phyloP scores from a whole-genome alignment of 2,888 invertebrate species.

The Apodemia mormo region DNA sequence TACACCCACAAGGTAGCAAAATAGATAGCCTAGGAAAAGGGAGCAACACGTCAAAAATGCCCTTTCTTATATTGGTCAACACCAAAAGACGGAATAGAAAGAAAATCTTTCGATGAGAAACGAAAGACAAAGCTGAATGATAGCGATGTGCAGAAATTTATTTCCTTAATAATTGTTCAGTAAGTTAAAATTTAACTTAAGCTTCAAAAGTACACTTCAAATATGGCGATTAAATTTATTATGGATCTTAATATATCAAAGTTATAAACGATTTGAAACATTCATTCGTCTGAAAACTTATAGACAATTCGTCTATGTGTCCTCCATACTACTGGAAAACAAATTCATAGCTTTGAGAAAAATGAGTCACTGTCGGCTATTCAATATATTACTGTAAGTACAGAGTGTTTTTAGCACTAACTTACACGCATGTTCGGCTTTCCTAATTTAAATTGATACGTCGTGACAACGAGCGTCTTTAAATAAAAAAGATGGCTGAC shows the following conservation, averaged over 20 bases:
- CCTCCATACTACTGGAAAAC: not conserved
- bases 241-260: not conserved
- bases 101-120: too few species aligned
- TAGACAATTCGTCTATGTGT: conserved; percentile 3
- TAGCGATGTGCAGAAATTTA: too few species aligned
- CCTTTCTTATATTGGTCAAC: too few species aligned
- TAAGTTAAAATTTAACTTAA: too few species aligned
- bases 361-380: not conserved
- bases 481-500: not conserved
- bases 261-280: not conserved
- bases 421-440: not conserved
- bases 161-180: too few species aligned
- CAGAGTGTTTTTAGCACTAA: not conserved
- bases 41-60: too few species aligned
- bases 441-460: not conserved
- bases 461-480: not conserved
- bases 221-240: not conserved
- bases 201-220: too few species aligned
- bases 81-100: too few species aligned
- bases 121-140: too few species aligned
- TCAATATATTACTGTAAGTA: not conserved
- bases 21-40: too few species aligned
- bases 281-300: not conserved
- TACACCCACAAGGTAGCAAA: too few species aligned
- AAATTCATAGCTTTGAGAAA: conserved; percentile 1